A percentile compares a stretch with the other conserved stretches of the same genome.
phyloP scores from a whole-genome alignment of 2,797 vertebrate species.

The Hafferia zeledoni region DNA sequence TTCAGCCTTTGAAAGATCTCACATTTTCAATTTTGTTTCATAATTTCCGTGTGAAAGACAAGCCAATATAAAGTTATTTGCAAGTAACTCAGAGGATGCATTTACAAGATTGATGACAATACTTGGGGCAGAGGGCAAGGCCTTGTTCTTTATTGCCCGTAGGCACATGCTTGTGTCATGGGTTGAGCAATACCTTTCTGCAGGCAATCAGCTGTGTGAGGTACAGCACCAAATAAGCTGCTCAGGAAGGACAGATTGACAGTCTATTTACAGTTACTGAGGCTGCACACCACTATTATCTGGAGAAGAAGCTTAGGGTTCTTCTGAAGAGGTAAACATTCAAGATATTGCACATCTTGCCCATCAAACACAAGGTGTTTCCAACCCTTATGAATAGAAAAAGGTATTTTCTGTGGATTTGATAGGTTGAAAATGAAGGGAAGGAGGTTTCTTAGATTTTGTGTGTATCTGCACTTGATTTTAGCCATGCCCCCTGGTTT shows the following conservation, averaged over 20 bases:
- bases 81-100: background rate
- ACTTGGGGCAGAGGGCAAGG: background rate
- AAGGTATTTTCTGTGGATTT: background rate
- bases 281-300: accelerated
- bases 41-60: background rate
- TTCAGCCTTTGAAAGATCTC: background rate
- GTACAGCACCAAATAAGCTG: background rate
- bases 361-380: background rate
- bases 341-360: background rate
- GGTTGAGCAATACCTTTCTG: background rate
- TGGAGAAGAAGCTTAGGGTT: background rate
- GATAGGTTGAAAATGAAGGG: background rate
- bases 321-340: background rate
- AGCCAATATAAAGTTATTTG: background rate
- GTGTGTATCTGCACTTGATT: background rate
- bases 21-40: background rate
- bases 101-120: background rate
- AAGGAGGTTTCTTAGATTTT: background rate
- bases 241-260: background rate
- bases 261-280: background rate
- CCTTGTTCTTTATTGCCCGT: background rate
- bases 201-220: background rate
- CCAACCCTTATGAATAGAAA: background rate
- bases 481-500: background rate
- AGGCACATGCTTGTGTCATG: background rate